Conservation (phyloP, 2,888 invertebrate species). For the Eulithis testata region DNA sequence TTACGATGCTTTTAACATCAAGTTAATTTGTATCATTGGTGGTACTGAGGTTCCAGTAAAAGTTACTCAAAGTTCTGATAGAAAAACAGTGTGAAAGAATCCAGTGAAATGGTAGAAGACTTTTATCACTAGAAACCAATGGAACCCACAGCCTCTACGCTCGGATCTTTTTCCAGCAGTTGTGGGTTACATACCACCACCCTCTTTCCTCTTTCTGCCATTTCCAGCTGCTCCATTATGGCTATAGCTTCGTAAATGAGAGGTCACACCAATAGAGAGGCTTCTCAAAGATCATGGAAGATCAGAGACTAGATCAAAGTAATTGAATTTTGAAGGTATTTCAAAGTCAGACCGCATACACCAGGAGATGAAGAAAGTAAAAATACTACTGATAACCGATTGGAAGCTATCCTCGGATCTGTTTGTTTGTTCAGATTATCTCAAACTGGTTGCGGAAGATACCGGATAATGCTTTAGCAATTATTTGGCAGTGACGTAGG, state of each 20-base stretch:
- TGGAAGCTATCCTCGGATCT: slow-evolving; percentile 38
- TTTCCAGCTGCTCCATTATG: slow-evolving; percentile 44
- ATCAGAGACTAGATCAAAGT: neutral
- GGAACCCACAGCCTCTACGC: too few species aligned
- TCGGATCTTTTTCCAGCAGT: neutral
- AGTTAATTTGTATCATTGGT: too few species aligned
- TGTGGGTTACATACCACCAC: slow-evolving; percentile 50
- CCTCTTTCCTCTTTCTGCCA: slow-evolving; percentile 51
- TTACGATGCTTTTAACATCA: too few species aligned
- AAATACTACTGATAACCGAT: slow-evolving; percentile 23
- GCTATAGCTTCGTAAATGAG: neutral
- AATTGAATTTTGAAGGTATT: neutral
- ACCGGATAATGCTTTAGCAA: slow-evolving; percentile 52
- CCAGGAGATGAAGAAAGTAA: slow-evolving; percentile 33
- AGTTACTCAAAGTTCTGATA: too few species aligned
- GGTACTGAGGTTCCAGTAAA: too few species aligned
- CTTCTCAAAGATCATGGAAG: neutral
- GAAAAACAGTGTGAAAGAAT: neutral
- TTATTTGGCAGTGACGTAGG: slow-evolving; percentile 47
- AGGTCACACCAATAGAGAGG: neutral
- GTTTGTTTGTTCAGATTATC: slow-evolving; percentile 63
- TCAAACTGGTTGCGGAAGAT: slow-evolving; percentile 57
- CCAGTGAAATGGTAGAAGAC: neutral
- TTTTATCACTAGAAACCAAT: too few species aligned
- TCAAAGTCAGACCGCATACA: neutral